Percentiles rank a stretch among this genome's conserved stretches.
Conservation (phyloP, 1,140 invertebrate species). For the Plodia interpunctella region DNA sequence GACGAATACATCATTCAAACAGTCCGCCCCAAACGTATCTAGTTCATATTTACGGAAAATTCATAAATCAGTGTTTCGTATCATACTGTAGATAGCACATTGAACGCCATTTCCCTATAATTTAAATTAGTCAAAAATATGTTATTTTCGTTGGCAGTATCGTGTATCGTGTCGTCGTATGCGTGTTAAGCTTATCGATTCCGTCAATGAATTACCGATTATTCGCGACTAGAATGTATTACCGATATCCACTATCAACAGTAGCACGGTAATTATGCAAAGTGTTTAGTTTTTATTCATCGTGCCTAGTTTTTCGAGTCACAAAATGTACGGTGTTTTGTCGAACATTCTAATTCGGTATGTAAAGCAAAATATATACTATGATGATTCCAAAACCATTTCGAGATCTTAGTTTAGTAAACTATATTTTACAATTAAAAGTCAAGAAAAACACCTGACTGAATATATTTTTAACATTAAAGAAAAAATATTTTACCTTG, state of each 20-base stretch:
- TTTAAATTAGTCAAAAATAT: background rate
- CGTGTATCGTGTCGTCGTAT: background rate
- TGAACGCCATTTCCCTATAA: background rate
- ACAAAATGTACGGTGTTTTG: constrained; percentile 38
- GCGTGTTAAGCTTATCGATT: background rate
- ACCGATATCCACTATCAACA: constrained; percentile 27
- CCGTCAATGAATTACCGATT: background rate
- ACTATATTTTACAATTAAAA: no score
- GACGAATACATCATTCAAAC: no score
- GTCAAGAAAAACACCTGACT: no score
- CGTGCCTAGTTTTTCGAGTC: no score
- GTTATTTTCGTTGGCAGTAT: background rate
- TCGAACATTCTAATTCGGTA: constrained; percentile 35
- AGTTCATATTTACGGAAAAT: no score
- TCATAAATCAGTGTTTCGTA: no score
- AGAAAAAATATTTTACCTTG: no score
- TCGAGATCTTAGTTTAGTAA: no score
- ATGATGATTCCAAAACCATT: no score
- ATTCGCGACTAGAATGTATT: constrained; percentile 2
- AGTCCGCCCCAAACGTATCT: no score
- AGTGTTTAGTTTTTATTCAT: constrained; percentile 25
- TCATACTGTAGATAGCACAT: background rate
- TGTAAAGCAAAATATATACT: no score
- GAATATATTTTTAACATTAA: constrained; percentile 40
- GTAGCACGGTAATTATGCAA: constrained; percentile 26